Percentiles rank a stretch among this genome's conserved stretches.
Evolutionary conservation across 1,140 invertebrate species (phyloP).

Genomic region (Drosophila novamexicana): DNA sequence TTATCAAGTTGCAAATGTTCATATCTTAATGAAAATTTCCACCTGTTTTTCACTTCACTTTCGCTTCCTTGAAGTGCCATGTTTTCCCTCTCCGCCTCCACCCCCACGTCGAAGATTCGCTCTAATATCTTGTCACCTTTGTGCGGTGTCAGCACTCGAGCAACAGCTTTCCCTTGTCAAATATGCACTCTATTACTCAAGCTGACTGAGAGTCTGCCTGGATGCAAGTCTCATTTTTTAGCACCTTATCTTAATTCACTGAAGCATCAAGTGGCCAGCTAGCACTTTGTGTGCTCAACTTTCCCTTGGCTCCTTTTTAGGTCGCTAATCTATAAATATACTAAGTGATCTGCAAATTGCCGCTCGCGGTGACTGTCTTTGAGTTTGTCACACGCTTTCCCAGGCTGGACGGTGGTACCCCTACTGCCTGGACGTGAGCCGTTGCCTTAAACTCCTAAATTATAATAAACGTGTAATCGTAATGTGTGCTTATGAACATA

Average conservation of each 20-base stretch:
- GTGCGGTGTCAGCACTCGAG: no score
- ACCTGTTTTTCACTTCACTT: neutral
- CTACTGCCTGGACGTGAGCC: neutral
- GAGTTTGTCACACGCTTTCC: conserved; percentile 38
- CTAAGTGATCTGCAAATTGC: conserved; percentile 37
- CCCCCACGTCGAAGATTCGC: neutral
- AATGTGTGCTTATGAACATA: conserved; percentile 84
- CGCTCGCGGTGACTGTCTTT: neutral
- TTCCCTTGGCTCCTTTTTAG: conserved; percentile 45
- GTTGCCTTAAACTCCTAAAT: conserved; percentile 76
- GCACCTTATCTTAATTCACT: conserved; percentile 32
- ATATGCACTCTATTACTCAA: conserved; percentile 33
- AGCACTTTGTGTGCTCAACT: conserved; percentile 38
- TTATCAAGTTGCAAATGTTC: no score
- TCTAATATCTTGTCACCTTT: neutral
- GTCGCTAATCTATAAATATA: conserved; percentile 38
- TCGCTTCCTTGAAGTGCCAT: neutral
- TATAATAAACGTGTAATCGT: conserved; percentile 84
- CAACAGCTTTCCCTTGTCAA: conserved; percentile 16
- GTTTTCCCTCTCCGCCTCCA: no score
- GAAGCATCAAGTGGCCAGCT: neutral
- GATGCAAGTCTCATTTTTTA: neutral
- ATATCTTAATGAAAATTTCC: no score
- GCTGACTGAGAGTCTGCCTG: conserved; percentile 1
- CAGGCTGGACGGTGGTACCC: neutral